Base-by-base conservation (phyloP, 2,888 invertebrate genomes). In the Campoplex nolae region DNA sequence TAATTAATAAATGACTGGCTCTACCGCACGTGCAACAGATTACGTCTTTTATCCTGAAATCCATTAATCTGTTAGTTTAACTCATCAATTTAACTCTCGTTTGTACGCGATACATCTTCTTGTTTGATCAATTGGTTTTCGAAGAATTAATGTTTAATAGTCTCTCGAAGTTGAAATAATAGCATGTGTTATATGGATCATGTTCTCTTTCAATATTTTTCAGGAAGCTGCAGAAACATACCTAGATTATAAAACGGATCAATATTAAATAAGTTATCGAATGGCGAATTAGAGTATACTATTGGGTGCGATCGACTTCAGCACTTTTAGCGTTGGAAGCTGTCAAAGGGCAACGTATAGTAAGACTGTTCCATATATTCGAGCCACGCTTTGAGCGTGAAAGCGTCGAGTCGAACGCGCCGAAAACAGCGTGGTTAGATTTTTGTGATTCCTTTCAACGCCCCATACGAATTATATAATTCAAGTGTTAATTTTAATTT, bases 1-100 rank as follows among this genome's bases (percentile, higher is more conserved):
- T 51, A 76, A 67, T 76, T 65, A 76, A 76, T 76, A 4, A 28
- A 65, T 38, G 28, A 71, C 16, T 28, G 32, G 56, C 42, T 45
- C 28, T 16, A 16, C 28, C 28, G 9, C 51, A 32, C 58, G 16
- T 45, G 18, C 23, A 58, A 28, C 58, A 42, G 42, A 32, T 56
- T 74, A 6, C 32, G 1, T 75, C 45, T 28, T 28, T 62, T 28
- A 13, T 35, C 18, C 35, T 16, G 6, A 8, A 42, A 28, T 62
- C 62, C 62, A 62, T 62, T 16, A 62, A 13, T 62, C 32, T 62
- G 16, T 62, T 58, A 58, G 3, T 58, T 62, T 32, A 62, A 13
- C 62, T 62, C 32, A 62, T 13, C 62, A 62, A 62, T 32, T 62
- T 32, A 32, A 32, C 62, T 62, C 62, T 32, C 62, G 16, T 62